Percentiles rank a stretch among this genome's conserved stretches.
These are phyloP conservation scores for Indicator indicator DNA, from an alignment of 2,113 vertebrate genomes.

Conservation along the genomic window DNA sequence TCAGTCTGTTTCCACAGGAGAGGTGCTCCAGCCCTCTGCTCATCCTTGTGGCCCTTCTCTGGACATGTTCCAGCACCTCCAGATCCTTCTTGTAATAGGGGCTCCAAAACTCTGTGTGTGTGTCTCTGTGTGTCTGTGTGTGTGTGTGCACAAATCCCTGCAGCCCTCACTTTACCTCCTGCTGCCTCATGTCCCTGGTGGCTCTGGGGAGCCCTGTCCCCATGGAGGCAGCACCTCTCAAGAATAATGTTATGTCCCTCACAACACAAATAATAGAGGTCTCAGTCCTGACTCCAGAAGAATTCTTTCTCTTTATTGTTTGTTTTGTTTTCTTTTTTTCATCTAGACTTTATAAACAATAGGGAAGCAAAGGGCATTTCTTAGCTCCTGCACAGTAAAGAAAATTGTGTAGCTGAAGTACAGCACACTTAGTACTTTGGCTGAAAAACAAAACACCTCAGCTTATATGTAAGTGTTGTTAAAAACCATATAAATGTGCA, in stretches of 20 bases:
- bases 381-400: background rate
- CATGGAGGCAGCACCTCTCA: background rate
- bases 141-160: no score
- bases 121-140: no score
- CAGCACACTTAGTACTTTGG: background rate
- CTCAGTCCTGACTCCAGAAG: background rate
- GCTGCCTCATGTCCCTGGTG: rapidly evolving
- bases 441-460: background rate
- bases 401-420: background rate
- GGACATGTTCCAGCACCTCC: no score
- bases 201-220: background rate
- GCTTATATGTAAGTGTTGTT: background rate
- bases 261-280: background rate
- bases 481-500: background rate
- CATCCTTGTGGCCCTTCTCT: no score
- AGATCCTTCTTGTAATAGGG: no score
- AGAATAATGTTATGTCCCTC: background rate
- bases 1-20: no score
- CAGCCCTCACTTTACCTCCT: background rate
- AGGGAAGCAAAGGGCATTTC: background rate
- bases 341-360: background rate
- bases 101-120: no score
- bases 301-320: background rate
- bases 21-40: no score
- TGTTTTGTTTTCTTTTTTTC: background rate